Evolutionary conservation across 2,113 vertebrate species (phyloP).

Genomic region (Candoia aspera): DNA sequence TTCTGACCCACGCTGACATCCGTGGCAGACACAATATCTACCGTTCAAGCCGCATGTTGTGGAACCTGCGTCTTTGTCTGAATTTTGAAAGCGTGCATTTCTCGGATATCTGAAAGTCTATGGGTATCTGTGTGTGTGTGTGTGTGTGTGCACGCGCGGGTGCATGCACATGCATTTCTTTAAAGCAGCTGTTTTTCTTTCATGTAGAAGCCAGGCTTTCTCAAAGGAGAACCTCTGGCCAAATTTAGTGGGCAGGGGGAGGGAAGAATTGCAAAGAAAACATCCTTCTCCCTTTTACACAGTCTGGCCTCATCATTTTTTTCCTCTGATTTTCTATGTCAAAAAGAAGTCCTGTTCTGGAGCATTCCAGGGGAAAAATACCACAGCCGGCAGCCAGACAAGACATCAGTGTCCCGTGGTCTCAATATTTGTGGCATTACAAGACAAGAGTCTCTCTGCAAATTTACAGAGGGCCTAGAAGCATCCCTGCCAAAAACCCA

Average conservation of each 20-base stretch:
- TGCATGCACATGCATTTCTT: neutral
- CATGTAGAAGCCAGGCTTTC: neutral
- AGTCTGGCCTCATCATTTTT: neutral
- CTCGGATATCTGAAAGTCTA: neutral
- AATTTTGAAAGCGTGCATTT: neutral
- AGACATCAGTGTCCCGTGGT: no score
- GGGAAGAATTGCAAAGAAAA: neutral
- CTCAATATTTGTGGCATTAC: no score
- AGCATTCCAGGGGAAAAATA: neutral
- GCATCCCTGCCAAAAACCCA: no score
- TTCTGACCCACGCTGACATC: slow-evolving; percentile 35
- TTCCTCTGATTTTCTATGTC: neutral
- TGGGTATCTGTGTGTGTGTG: no score
- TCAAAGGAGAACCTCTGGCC: neutral
- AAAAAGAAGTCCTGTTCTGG: neutral
- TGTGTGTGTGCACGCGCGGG: neutral
- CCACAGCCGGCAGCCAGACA: neutral
- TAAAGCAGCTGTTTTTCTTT: neutral
- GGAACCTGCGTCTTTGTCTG: neutral
- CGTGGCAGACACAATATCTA: neutral
- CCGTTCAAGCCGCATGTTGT: neutral
- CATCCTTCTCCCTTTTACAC: neutral
- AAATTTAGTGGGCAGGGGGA: neutral
- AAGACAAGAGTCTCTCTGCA: no score
- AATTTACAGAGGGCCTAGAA: neutral